Base-by-base conservation (phyloP, 2,888 invertebrate species). In the Rhagophthalmus giganteus region DNA sequence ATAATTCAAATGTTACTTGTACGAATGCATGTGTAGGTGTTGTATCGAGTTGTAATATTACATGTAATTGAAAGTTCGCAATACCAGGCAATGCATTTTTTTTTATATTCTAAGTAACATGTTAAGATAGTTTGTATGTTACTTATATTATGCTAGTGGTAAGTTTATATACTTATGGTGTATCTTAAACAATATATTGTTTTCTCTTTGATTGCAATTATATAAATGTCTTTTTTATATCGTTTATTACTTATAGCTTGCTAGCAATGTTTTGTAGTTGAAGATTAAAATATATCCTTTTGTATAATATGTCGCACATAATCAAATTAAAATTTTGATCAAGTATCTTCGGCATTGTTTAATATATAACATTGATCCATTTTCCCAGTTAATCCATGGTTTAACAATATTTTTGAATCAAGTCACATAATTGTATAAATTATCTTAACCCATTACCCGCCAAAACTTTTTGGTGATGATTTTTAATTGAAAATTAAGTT, bases 31-130 rank as follows among this genome's bases (percentile, higher is more conserved):
- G 30, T 28, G 20, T 44, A 34, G 15, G 27, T 45, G 45, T 45
- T 45, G 35, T 34, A 45, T 20, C 13, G 14, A 32, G 28, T 16
- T 27, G 6, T 45, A 15, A 45, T 27, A 8, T 2, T 34, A 26
- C 10, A 31, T 45, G 24, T 45, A 35, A 20, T 28, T 45, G 28
- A 24, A 37, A 35, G 20, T 46, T 31, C 27, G 47, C 33, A 47
- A 51, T 51, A 51, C 44, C 45, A 45, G 44, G 34, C 30, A 33
- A 50, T 51, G 51, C 51, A 45, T 51, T 45, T 51, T 39, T 47
- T 42, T 15, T 38, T 16, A 24, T 11, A 35, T 7, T 20, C 20
- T 20, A 20, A 20, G 20, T 20, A 20, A 20, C 20, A 20, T 20
- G 20, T 20, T 20, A 20, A 5, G 4, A 28, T 28, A 28, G n/a